Conservation (phyloP, 2,113 vertebrate species). For the Eolophus roseicapilla region DNA sequence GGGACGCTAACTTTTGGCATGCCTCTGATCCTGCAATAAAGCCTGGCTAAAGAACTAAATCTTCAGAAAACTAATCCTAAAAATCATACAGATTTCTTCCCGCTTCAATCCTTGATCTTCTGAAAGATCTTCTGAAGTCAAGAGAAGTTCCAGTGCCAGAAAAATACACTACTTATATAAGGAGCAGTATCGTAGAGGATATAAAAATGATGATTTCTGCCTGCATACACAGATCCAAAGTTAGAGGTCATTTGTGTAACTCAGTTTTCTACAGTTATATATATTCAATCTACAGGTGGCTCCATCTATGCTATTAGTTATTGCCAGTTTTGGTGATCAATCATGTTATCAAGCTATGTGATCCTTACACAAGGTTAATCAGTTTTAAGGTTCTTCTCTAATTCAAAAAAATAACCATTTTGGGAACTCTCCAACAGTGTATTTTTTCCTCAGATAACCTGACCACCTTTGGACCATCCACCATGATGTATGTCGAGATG, state of each 20-base stretch:
- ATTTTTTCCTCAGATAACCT: not conserved
- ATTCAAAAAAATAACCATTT: not conserved
- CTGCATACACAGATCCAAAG: not conserved
- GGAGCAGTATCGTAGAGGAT: not conserved
- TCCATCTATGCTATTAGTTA: not conserved
- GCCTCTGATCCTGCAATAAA: not conserved
- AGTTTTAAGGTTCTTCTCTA: not conserved
- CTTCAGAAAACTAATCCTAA: not conserved
- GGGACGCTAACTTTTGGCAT: not conserved
- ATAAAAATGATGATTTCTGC: not conserved
- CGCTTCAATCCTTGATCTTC: not conserved
- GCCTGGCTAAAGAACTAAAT: not conserved
- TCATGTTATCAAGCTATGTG: not conserved
- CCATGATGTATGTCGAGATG: not conserved
- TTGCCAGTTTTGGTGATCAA: not conserved
- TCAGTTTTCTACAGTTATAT: not conserved
- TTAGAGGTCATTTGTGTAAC: not conserved
- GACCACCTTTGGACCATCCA: not conserved
- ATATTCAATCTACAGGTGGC: not conserved
- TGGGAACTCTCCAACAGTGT: not conserved
- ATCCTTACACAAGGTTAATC: not conserved
- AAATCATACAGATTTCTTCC: not conserved
- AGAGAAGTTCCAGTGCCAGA: not conserved
- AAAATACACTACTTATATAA: not conserved
- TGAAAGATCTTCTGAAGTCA: not conserved